Evolutionary conservation across 2,888 invertebrate species (phyloP), one percentile per base, ranked within the genome.

Genomic region (Pristionchus maxplancki): DNA sequence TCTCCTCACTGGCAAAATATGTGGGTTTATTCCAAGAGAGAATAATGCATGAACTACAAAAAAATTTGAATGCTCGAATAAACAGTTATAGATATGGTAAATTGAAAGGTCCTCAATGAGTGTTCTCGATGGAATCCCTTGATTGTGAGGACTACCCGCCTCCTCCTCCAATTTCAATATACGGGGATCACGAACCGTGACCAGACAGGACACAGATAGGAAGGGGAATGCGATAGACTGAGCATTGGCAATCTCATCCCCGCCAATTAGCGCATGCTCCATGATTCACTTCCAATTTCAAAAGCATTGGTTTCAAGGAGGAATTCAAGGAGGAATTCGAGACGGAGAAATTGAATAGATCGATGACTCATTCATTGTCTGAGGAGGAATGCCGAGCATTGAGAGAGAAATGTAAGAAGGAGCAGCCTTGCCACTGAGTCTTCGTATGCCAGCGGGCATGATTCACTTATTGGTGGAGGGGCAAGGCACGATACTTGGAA

Each of bases 271-370:
- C 37, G 37, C 20, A 17, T 64, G 15, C n/a, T 37, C 37, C 37
- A 34, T 71, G 71, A 71, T 37, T 71, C 37, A 71, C 15, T 13
- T 15, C 4, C 37, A 71, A 71, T 71, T 37, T 71, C 71, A 71
- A 71, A 5, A 37, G 71, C 20, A 37, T 20, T 11, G 31, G 64
- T 58, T 58, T 9, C 64, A 64, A 64, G 31, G 11, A 9, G 37
- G 13, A 37, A 37, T 58, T 58, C 24, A 24, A 64, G 62, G 71
- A 71, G 71, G 24, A 37, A 37, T 58, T 58, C 24, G 28, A 64
- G 62, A 37, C 37, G 71, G 24, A 20, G 71, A 71, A 71, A 71
- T 71, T 71, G 37, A 71, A 71, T 71, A 71, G 71, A 28, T 71
- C 9, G 31, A 15, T 64, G 64, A 64, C 11, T 64, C 64, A 64